Evolutionary conservation across 2,888 invertebrate genomes (phyloP).

Genomic region (Tenodera sinensis): DNA sequence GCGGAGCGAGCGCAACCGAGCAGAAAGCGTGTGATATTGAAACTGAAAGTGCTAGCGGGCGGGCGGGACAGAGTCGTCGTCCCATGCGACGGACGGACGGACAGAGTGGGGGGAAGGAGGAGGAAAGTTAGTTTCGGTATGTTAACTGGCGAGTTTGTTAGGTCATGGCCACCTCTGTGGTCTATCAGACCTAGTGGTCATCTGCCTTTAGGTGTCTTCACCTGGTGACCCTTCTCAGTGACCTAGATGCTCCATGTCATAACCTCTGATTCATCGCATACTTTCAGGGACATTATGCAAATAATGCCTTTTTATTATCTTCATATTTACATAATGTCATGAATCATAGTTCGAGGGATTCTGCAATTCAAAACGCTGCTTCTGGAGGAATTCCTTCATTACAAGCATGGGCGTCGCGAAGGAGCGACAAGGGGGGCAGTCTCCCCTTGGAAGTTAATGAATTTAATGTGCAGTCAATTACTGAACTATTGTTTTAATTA

Average conservation of each 20-base stretch:
- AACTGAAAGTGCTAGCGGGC: conserved; percentile 21
- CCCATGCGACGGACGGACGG: too few species aligned
- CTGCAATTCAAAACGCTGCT: too few species aligned
- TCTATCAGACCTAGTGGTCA: not conserved
- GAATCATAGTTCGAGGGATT: too few species aligned
- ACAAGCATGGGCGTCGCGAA: too few species aligned
- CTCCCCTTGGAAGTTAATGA: too few species aligned
- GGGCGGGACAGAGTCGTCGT: too few species aligned
- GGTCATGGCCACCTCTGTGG: not conserved
- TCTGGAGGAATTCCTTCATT: too few species aligned
- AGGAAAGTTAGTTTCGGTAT: not conserved
- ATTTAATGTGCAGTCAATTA: too few species aligned
- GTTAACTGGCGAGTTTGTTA: not conserved
- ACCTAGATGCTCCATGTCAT: not conserved
- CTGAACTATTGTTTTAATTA: too few species aligned
- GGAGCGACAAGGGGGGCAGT: too few species aligned
- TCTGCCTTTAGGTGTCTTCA: not conserved
- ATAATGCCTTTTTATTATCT: too few species aligned
- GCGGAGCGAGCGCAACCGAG: not conserved
- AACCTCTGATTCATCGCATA: not conserved
- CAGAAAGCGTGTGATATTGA: conserved; percentile 9
- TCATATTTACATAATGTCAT: too few species aligned
- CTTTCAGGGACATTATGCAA: not conserved
- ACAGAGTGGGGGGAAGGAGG: not conserved
- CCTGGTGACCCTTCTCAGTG: not conserved